Evolutionary conservation across 2,797 vertebrate genomes (phyloP).

Genomic region (Chromobotia macracanthus): DNA sequence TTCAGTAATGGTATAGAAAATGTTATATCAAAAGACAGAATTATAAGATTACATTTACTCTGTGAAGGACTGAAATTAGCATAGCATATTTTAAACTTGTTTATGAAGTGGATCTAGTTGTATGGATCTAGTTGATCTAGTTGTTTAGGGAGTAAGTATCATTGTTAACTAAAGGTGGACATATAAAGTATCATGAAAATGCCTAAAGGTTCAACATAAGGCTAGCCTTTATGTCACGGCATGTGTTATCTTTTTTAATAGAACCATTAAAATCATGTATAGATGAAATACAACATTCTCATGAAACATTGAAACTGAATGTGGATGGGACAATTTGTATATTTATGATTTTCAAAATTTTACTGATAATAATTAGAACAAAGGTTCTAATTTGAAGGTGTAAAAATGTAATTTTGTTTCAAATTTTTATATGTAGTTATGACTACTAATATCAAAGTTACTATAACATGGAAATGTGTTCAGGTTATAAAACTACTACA

Average conservation of each 20-base stretch:
- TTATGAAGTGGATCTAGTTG: neutral
- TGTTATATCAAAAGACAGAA: neutral
- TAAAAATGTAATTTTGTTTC: no score
- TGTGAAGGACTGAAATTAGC: neutral
- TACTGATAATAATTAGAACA: neutral
- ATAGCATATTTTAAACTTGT: neutral
- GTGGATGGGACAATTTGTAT: neutral
- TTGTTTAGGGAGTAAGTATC: neutral
- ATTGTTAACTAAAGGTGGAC: constrained; percentile 6
- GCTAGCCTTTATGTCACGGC: neutral
- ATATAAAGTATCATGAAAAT: neutral
- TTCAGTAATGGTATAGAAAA: neutral
- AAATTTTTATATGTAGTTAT: neutral
- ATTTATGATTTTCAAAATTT: constrained; percentile 13
- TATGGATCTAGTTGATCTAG: neutral
- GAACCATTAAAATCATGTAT: neutral
- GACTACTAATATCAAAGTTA: neutral
- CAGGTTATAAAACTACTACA: no score
- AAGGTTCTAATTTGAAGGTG: neutral
- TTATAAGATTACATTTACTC: neutral
- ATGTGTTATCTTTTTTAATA: neutral
- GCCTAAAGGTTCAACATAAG: neutral
- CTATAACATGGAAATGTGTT: neutral
- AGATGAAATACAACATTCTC: neutral
- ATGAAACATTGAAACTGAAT: neutral